Conservation (phyloP, 1,140 invertebrate species). For the Orius laevigatus region DNA sequence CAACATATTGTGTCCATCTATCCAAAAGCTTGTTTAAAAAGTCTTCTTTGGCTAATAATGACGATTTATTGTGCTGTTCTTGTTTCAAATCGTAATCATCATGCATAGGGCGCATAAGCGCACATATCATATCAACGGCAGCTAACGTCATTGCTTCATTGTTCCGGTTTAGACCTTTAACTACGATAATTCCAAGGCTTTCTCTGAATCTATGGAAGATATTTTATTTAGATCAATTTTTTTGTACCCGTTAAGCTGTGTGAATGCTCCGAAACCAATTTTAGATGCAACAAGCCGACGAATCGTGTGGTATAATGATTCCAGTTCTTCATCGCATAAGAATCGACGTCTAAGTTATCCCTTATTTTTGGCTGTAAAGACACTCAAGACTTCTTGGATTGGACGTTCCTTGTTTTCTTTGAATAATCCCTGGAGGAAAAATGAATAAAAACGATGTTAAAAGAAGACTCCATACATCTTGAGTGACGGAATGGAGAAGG, state of each 20-base stretch:
- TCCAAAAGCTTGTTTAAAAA: conserved; percentile 91
- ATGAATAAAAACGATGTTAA: conserved; percentile 5
- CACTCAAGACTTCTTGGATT: conserved; percentile 55
- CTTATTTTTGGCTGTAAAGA: conserved; percentile 47
- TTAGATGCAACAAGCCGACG: conserved; percentile 88
- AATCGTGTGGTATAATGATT: conserved; percentile 88
- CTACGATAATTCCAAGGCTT: conserved; percentile 78
- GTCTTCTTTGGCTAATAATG: conserved; percentile 74
- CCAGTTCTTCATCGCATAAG: conserved; percentile 51
- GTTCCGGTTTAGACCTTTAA: conserved; percentile 76
- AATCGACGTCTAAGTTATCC: conserved; percentile 35
- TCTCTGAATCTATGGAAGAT: conserved; percentile 66
- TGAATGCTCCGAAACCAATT: conserved; percentile 93
- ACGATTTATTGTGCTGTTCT: conserved; percentile 96
- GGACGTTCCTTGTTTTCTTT: conserved; percentile 97
- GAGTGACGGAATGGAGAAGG: conserved; percentile 84
- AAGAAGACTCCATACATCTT: conserved; percentile 70
- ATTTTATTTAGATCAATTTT: not conserved
- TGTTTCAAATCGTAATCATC: conserved; percentile 86
- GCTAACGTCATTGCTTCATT: conserved; percentile 85
- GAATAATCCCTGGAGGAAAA: conserved; percentile 65
- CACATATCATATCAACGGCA: conserved; percentile 91
- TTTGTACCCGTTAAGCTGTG: conserved; percentile 63
- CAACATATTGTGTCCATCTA: conserved; percentile 91
- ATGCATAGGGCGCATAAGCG: conserved; percentile 98